phyloP scores from a whole-genome alignment of 1,140 invertebrate genomes.

The Drosophila bipectinata region DNA sequence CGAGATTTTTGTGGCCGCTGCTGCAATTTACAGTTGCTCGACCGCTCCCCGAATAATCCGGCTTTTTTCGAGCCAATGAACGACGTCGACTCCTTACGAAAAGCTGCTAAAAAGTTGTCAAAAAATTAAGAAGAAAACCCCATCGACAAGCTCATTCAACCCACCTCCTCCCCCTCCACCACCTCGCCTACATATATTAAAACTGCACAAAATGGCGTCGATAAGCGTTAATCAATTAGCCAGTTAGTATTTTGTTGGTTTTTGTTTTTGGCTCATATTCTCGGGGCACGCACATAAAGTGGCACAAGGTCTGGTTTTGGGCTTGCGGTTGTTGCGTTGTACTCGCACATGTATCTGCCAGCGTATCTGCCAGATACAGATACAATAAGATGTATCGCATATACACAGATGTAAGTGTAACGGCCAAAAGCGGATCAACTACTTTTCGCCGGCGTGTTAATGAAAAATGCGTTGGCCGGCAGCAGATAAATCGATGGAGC shows the following conservation, averaged over 20 bases:
- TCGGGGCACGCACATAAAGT: slow-evolving; percentile 52
- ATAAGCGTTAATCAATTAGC: slow-evolving; percentile 78
- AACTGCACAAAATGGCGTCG: slow-evolving; percentile 74
- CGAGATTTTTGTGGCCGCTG: slow-evolving; percentile 64
- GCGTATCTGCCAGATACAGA: slow-evolving; percentile 54
- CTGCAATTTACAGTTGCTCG: slow-evolving; percentile 70
- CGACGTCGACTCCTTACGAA: slow-evolving; percentile 44
- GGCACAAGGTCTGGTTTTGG: slow-evolving; percentile 78
- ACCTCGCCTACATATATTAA: slow-evolving; percentile 38
- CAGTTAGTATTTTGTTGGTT: slow-evolving; percentile 13
- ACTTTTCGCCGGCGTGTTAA: slow-evolving; percentile 61
- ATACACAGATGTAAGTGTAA: slow-evolving; percentile 47
- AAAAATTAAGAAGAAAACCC: slow-evolving; percentile 1
- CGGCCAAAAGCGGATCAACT: slow-evolving; percentile 73
- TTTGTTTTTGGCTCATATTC: slow-evolving; percentile 51
- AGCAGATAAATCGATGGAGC: neutral
- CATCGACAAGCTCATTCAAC: slow-evolving; percentile 41
- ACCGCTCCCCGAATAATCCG: slow-evolving; percentile 29
- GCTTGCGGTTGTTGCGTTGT: slow-evolving; percentile 39
- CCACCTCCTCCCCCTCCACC: slow-evolving; percentile 31
- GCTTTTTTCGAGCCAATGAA: slow-evolving; percentile 66
- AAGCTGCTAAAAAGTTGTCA: slow-evolving; percentile 49
- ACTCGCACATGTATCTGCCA: slow-evolving; percentile 9
- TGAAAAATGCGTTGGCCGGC: slow-evolving; percentile 73
- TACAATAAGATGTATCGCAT: slow-evolving; percentile 51